Conservation (phyloP, 2,113 vertebrate genomes). For the Eulacestoma nigropectus region DNA sequence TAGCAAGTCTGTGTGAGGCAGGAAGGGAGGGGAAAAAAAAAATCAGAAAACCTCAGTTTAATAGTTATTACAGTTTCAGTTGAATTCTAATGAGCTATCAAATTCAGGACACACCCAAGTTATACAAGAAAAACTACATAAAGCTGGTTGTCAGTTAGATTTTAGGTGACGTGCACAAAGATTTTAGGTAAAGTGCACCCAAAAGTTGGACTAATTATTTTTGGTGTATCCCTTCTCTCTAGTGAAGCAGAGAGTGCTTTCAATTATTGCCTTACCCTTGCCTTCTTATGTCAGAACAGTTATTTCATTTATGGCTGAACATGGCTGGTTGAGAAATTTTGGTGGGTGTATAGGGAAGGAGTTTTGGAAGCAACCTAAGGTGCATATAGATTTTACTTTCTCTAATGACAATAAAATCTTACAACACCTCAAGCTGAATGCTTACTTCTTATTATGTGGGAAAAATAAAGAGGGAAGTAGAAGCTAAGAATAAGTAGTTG, state of each 20-base stretch:
- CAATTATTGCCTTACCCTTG: neutral
- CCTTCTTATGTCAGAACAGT: neutral
- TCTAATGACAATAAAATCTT: neutral
- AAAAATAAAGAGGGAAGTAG: neutral
- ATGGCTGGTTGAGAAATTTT: neutral
- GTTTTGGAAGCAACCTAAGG: neutral
- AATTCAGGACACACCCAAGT: neutral
- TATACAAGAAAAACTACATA: neutral
- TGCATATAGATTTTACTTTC: neutral
- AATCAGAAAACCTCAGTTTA: neutral
- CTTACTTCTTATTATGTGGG: neutral
- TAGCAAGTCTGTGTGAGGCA: slow-evolving; percentile 57
- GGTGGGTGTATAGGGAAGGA: neutral
- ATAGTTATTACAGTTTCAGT: neutral
- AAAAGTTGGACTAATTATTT: neutral
- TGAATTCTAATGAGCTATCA: neutral
- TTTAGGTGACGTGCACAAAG: neutral
- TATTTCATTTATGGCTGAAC: neutral
- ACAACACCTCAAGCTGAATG: neutral
- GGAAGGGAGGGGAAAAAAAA: neutral
- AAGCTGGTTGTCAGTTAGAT: neutral
- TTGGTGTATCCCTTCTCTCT: neutral
- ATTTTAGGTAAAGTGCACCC: neutral
- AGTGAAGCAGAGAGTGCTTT: neutral
- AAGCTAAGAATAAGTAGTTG: neutral